Conservation (phyloP, 2,888 invertebrate genomes). For the Cephus pulcher region DNA sequence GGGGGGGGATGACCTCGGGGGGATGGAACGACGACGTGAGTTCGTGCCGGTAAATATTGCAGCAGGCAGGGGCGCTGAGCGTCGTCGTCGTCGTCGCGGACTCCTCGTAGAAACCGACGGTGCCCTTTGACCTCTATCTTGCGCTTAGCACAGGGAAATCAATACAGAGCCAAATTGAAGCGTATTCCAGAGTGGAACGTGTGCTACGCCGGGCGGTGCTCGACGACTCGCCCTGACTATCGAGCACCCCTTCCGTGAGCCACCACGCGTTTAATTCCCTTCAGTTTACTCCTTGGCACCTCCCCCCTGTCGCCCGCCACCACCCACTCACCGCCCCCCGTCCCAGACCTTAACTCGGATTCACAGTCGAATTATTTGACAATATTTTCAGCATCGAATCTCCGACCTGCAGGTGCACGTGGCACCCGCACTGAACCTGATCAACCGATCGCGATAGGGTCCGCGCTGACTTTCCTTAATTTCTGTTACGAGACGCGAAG, state of each 20-base stretch:
- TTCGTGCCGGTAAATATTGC: background rate
- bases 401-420: background rate
- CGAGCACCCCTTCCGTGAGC: background rate
- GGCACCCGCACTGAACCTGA: background rate
- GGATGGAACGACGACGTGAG: conserved; percentile 17
- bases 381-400: background rate
- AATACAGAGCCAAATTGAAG: conserved; percentile 22
- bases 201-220: background rate
- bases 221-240: background rate
- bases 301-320: background rate
- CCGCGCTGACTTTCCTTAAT: too few species aligned
- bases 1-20: background rate
- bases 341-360: background rate
- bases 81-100: background rate
- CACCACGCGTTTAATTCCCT: background rate
- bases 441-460: background rate
- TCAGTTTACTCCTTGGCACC: background rate
- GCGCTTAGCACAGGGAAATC: conserved; percentile 24
- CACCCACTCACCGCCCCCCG: background rate
- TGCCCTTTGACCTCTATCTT: conserved; percentile 26
- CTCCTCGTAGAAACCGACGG: background rate
- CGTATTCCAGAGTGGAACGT: background rate
- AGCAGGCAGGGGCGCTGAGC: background rate
- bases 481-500: background rate
- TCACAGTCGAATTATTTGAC: background rate